A percentile compares a stretch with the other conserved stretches of the same genome.
phyloP scores from a whole-genome alignment of 2,113 vertebrate genomes.

The Odobenus rosmarus region DNA sequence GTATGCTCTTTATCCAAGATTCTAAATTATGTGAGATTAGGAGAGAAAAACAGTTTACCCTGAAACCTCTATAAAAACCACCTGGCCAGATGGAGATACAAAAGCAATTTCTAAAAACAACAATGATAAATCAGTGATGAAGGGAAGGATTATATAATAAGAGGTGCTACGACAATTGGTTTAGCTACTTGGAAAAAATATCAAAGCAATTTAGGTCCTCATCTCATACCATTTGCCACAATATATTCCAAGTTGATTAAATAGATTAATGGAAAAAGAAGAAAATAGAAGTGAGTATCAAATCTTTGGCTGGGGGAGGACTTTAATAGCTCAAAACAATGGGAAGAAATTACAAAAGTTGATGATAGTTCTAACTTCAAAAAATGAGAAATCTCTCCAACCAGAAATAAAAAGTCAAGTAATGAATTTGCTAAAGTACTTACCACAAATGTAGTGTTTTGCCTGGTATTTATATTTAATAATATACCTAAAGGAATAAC shows the following conservation, averaged over 20 bases:
- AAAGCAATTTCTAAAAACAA: constrained; percentile 79
- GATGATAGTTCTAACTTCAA: neutral
- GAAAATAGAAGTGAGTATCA: constrained; percentile 20
- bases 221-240: constrained; percentile 9
- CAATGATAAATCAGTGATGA: constrained; percentile 75
- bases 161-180: constrained; percentile 58
- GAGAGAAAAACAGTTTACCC: constrained; percentile 67
- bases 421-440: neutral
- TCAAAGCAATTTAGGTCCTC: constrained; percentile 41
- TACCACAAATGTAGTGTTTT: neutral
- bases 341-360: constrained; percentile 33
- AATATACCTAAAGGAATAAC: neutral
- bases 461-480: neutral
- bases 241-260: constrained; percentile 62
- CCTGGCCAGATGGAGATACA: constrained; percentile 74
- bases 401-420: constrained; percentile 32
- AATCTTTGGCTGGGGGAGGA: neutral
- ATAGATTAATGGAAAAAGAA: constrained; percentile 54
- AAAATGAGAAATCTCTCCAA: neutral
- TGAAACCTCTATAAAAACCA: constrained; percentile 74
- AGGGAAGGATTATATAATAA: constrained; percentile 72
- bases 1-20: neutral
- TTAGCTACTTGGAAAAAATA: constrained; percentile 67
- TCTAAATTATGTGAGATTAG: constrained; percentile 64
- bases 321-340: neutral